These are phyloP conservation scores for Tauraco erythrolophus DNA, from an alignment of 2,113 vertebrate genomes.

Conservation along the genomic window DNA sequence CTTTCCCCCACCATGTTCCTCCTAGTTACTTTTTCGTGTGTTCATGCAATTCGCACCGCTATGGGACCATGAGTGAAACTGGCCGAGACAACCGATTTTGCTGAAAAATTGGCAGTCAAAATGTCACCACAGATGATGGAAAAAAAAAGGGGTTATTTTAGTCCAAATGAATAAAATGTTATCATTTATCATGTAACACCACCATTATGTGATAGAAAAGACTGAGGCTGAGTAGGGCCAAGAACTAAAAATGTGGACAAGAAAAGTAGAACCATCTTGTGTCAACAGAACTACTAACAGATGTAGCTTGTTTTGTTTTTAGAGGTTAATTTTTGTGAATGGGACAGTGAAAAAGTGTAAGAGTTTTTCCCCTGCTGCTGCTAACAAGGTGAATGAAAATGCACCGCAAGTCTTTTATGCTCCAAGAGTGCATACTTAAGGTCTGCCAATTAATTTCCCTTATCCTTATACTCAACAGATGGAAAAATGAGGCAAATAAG, in stretches of 20 bases:
- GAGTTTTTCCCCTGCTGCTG: background rate
- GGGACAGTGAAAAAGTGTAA: background rate
- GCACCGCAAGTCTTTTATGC: background rate
- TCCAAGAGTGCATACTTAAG: background rate
- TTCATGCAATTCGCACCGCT: background rate
- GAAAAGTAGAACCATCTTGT: background rate
- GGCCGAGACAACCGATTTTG: background rate
- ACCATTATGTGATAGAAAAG: background rate
- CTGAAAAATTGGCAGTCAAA: background rate
- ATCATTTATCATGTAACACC: rapidly evolving
- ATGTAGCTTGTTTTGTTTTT: background rate
- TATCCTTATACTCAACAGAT: background rate
- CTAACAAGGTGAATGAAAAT: background rate
- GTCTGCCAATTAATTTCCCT: background rate
- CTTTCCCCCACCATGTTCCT: rapidly evolving
- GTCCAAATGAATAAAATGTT: background rate
- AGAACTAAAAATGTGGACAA: background rate
- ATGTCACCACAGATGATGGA: rapidly evolving
- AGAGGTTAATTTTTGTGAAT: background rate
- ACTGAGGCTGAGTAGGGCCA: background rate
- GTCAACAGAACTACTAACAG: background rate
- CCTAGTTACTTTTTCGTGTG: background rate
- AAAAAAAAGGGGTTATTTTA: background rate
- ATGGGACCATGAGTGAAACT: background rate
- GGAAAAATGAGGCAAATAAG: background rate